These are phyloP conservation scores for Dolomedes plantarius DNA, from an alignment of 2,888 invertebrate species.

Conservation along the genomic window DNA sequence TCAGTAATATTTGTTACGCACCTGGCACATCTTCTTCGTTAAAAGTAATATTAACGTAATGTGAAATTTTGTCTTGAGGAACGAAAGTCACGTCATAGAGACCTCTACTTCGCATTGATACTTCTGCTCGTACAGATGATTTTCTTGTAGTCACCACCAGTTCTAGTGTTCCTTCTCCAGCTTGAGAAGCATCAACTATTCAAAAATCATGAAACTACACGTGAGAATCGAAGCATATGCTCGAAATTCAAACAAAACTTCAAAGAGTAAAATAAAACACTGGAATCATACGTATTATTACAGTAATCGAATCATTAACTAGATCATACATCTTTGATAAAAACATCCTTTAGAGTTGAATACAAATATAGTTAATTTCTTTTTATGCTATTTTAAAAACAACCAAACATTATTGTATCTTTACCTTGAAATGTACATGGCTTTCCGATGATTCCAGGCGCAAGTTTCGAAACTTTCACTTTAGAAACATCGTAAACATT, in stretches of 20 bases:
- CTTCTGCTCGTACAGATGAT: slow-evolving; percentile 92
- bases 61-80: slow-evolving; percentile 91
- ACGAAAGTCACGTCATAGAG: slow-evolving; percentile 81
- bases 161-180: slow-evolving; percentile 94
- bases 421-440: slow-evolving; percentile 77
- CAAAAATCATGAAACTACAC: too few species aligned
- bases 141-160: slow-evolving; percentile 92
- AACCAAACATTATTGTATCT: too few species aligned
- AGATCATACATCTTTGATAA: too few species aligned
- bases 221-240: too few species aligned
- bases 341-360: too few species aligned
- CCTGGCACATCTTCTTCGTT: slow-evolving; percentile 91
- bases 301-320: too few species aligned
- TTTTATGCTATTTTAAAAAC: too few species aligned
- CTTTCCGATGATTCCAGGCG: slow-evolving; percentile 76
- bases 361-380: too few species aligned
- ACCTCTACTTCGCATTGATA: slow-evolving; percentile 91
- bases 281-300: too few species aligned
- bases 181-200: slow-evolving; percentile 91
- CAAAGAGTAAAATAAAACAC: too few species aligned
- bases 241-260: too few species aligned
- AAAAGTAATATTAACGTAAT: slow-evolving; percentile 94
- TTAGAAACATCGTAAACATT: slow-evolving; percentile 92
- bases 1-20: slow-evolving; percentile 71
- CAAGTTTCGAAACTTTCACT: slow-evolving; percentile 79